Evolutionary conservation across 2,888 invertebrate genomes (phyloP), one percentile per base, ranked within the genome.

Genomic region (Leistus spinibarbis): DNA sequence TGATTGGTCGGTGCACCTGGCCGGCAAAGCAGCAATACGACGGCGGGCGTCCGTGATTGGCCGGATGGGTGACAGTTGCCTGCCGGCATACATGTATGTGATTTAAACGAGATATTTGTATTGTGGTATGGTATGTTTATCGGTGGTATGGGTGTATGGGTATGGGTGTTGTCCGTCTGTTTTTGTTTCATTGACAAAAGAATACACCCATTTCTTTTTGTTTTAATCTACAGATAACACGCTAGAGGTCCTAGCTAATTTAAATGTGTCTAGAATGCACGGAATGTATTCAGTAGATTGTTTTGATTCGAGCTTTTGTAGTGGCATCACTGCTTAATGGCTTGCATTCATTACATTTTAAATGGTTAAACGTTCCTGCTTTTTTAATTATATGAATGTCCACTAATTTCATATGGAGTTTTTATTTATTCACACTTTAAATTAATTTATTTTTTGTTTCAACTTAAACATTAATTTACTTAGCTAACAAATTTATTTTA

Each of bases 111-210:
- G 19, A 17, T 54, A 17, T 60, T 54, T 64, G 62, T 9, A 62
- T 65, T 66, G 60, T 65, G 56, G 54, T 65, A 53, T 69, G 40
- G 56, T 56, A 56, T 69, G 71, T 71, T 17, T 56, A 65, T 72
- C 65, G 65, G 66, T 66, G n/a, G n/a, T 54, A 4, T 54, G 54
- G 13, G 64, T 62, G 57, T 2, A 56, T 63, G 72, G 56, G 72
- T 67, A 60, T 66, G 64, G 63, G 54, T 69, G 69, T 62, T 69
- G 72, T 72, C 53, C 53, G 60, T 73, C 67, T 73, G 67, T 67
- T 67, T 73, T 73, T 67, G 67, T 73, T 72, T 72, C 72, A 72
- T 72, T 72, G 72, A 72, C 72, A 66, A 72, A 72, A 72, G 73
- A 67, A 73, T 73, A 60, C 73, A 73, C 54, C 65, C 64, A 54